These are phyloP conservation scores for Noctua janthina DNA, from an alignment of 2,888 invertebrate species.

Conservation along the genomic window DNA sequence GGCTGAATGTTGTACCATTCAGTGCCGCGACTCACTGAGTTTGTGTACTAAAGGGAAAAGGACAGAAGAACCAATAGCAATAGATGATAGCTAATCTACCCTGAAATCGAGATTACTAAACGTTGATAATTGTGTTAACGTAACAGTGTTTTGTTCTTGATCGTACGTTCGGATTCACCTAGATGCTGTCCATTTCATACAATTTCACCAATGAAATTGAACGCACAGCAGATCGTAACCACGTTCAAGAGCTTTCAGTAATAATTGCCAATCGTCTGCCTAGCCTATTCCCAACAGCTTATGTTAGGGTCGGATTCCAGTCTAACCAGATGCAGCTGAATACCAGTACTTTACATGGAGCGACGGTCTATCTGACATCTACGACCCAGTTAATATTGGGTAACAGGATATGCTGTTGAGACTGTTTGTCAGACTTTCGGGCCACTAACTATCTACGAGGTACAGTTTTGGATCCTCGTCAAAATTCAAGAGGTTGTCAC, in stretches of 20 bases:
- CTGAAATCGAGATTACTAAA: neutral
- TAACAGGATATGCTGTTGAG: neutral
- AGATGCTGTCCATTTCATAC: neutral
- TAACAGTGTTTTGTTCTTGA: neutral
- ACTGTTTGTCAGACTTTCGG: neutral
- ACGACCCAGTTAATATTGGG: neutral
- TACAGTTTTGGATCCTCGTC: no score
- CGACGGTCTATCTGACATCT: neutral
- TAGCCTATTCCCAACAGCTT: neutral
- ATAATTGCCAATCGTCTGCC: neutral
- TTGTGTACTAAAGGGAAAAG: neutral
- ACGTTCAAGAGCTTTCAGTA: neutral
- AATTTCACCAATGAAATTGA: neutral
- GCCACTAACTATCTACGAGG: neutral
- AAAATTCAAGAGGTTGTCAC: no score
- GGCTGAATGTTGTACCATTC: conserved; percentile 59
- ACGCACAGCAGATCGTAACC: neutral
- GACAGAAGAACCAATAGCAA: conserved; percentile 29
- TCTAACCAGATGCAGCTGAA: neutral
- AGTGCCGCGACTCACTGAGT: conserved; percentile 54
- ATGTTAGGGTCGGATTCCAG: no score
- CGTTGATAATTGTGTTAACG: neutral
- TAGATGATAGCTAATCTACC: neutral
- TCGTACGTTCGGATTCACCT: neutral
- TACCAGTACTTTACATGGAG: neutral